These are phyloP conservation scores for Parnassius smintheus DNA, from an alignment of 2,888 invertebrate species.

Conservation along the genomic window DNA sequence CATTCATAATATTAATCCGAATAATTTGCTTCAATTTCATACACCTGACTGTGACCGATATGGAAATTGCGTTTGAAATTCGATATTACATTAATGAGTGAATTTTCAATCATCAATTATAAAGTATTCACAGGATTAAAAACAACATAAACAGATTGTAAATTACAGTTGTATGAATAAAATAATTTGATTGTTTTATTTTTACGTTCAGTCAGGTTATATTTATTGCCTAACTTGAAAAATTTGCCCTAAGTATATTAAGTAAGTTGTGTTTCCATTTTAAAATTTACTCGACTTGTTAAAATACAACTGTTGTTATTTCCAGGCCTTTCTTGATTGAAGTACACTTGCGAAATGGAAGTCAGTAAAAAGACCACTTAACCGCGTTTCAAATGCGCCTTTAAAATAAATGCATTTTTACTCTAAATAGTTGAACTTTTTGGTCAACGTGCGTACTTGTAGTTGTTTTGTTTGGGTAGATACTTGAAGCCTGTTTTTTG, in stretches of 20 bases:
- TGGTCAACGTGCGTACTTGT: not conserved
- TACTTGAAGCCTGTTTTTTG: not conserved
- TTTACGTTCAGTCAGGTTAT: too few species aligned
- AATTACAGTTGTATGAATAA: too few species aligned
- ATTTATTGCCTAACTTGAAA: too few species aligned
- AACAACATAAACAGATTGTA: too few species aligned
- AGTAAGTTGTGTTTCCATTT: not conserved
- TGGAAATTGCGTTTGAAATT: constrained; percentile 2
- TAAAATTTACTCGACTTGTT: constrained; percentile 1
- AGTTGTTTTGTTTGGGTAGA: too few species aligned
- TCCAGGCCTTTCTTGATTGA: constrained; percentile 11
- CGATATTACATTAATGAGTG: not conserved
- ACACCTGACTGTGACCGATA: constrained; percentile 9
- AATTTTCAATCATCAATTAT: not conserved
- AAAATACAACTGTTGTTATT: constrained; percentile 16
- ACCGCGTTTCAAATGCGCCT: constrained; percentile 18
- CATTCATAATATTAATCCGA: constrained; percentile 17
- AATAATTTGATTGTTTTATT: too few species aligned
- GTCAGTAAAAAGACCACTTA: constrained; percentile 26
- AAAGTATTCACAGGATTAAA: too few species aligned
- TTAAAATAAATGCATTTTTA: constrained; percentile 12
- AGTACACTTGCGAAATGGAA: constrained; percentile 25
- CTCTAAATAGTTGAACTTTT: constrained; percentile 14
- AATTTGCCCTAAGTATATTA: not conserved
- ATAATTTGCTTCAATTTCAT: constrained; percentile 13